These are phyloP conservation scores for Scrobipalpa costella DNA, from an alignment of 2,888 invertebrate species.

Conservation along the genomic window DNA sequence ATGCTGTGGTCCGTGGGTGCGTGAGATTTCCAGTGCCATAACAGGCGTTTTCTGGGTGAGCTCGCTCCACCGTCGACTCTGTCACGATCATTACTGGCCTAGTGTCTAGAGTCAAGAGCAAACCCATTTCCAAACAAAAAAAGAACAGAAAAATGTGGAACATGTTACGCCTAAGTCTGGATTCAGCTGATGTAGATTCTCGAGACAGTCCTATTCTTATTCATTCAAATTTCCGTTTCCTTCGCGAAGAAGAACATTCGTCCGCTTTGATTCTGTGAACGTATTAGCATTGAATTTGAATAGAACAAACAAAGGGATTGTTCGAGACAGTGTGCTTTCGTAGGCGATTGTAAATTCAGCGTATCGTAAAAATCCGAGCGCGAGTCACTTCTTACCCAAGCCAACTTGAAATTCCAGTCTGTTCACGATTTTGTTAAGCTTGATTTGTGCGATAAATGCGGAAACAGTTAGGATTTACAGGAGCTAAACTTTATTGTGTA, in stretches of 20 bases:
- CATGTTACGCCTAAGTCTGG: not conserved
- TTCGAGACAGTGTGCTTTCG: conserved; percentile 77
- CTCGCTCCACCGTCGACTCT: too few relatives aligned
- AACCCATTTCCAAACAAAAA: too few relatives aligned
- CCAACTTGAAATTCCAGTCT: conserved; percentile 26
- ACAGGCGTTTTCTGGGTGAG: too few relatives aligned
- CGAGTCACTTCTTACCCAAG: conserved; percentile 40
- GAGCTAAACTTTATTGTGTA: conserved; percentile 6
- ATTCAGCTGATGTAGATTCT: conserved; percentile 6
- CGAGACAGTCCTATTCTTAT: conserved; percentile 54
- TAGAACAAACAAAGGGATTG: conserved; percentile 81
- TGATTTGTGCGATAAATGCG: conserved; percentile 17
- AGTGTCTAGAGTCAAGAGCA: too few relatives aligned
- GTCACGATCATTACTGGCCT: too few relatives aligned
- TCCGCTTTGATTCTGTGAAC: conserved; percentile 76
- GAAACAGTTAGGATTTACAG: conserved; percentile 3
- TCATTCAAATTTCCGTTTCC: conserved; percentile 67
- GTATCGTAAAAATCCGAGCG: conserved; percentile 71
- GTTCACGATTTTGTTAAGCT: conserved; percentile 25
- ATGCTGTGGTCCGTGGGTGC: too few relatives aligned
- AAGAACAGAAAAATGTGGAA: too few relatives aligned
- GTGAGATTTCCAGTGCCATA: too few relatives aligned
- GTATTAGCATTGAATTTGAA: conserved; percentile 80
- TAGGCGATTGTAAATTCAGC: conserved; percentile 78
- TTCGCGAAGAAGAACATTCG: conserved; percentile 71